These are phyloP conservation scores for Anguilla marmorata DNA, from an alignment of 2,797 vertebrate species.

Conservation along the genomic window DNA sequence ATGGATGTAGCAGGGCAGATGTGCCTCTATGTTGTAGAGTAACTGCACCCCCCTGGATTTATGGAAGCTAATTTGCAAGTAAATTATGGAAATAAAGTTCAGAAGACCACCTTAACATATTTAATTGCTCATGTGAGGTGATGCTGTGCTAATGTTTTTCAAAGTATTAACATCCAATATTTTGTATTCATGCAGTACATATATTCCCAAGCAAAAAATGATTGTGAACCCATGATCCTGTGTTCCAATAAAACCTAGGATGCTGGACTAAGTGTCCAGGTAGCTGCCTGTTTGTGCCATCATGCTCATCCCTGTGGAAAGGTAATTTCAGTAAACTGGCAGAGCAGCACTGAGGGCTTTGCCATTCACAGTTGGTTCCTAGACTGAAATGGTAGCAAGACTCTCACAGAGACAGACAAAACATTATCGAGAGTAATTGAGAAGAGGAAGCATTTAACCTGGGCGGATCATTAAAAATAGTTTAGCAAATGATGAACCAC, in stretches of 20 bases:
- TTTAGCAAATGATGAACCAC: neutral
- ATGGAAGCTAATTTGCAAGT: neutral
- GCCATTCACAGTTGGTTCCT: neutral
- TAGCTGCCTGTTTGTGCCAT: neutral
- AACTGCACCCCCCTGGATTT: neutral
- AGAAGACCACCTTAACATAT: neutral
- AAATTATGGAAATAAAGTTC: neutral
- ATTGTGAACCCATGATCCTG: neutral
- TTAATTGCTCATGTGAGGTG: neutral
- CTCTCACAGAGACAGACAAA: neutral
- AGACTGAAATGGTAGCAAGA: neutral
- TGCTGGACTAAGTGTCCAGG: neutral
- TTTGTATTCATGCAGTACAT: neutral
- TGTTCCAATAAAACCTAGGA: neutral
- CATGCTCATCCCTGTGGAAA: neutral
- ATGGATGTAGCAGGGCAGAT: neutral
- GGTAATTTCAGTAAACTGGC: neutral
- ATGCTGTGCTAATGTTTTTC: neutral
- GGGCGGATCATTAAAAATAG: slow-evolving; percentile 11
- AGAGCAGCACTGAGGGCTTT: neutral
- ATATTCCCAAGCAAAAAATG: neutral
- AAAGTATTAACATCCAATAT: neutral
- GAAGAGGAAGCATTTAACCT: slow-evolving; percentile 8
- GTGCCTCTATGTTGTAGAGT: neutral
- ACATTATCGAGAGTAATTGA: slow-evolving; percentile 3